Conservation (phyloP, 2,797 vertebrate species). For the Limnodromus scolopaceus region DNA sequence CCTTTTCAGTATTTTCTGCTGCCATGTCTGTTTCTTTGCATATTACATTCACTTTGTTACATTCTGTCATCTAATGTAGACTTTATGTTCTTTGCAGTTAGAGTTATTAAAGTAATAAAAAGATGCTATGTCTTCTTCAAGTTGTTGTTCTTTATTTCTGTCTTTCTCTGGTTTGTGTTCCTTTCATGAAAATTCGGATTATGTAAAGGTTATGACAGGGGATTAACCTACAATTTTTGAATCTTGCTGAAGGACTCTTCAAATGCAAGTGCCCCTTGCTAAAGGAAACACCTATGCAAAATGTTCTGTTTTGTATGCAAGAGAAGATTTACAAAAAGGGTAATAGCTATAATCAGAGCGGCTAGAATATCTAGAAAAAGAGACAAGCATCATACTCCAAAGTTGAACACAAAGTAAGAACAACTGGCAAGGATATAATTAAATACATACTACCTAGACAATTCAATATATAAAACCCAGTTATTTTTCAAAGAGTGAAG, state of each 20-base stretch:
- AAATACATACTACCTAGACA: background rate
- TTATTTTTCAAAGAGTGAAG: background rate
- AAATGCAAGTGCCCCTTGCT: background rate
- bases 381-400: background rate
- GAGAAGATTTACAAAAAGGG: background rate
- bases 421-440: background rate
- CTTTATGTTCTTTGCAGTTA: background rate
- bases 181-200: background rate
- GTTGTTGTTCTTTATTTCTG: background rate
- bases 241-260: background rate
- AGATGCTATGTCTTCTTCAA: background rate
- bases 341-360: background rate
- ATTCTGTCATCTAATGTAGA: background rate
- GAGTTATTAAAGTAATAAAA: constrained; percentile 1
- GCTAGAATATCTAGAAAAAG: background rate
- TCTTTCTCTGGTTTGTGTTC: background rate
- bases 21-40: background rate
- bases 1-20: background rate
- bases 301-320: background rate
- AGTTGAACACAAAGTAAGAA: background rate
- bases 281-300: background rate
- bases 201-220: background rate
- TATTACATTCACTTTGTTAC: background rate
- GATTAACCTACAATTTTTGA: background rate
- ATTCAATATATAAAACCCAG: background rate